Evolutionary conservation across 1,140 invertebrate genomes (phyloP), one percentile per base, ranked within the genome.

Genomic region (Phortica variegata): DNA sequence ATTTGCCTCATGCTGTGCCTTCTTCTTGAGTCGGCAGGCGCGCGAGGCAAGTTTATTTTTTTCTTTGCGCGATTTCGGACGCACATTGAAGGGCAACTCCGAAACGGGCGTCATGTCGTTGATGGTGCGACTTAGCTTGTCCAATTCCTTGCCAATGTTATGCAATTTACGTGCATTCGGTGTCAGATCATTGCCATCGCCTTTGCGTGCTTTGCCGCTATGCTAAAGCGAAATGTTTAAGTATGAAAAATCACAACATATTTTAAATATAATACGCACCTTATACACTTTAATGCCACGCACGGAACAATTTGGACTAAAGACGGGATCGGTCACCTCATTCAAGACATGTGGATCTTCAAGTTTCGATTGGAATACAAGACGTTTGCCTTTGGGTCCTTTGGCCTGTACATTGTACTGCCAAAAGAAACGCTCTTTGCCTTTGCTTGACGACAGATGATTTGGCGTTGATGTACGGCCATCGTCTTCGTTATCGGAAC

Each of bases 351-450:
- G 93, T n/a, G 95, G 94, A 82, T 97, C 91, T 68, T 91, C 87
- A 16, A 87, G 83, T 62, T 91, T 87, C 3, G 88, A 86, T 70
- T 89, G 86, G 50, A 92, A 82, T 17, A 90, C 85, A 26, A 94
- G 78, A 58, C 91, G 80, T 65, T 93, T 90, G 36, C 94, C 91
- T 79, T 97, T 98, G 3, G 95, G 95, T 2, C 95, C 95, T 81
- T 98, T 98, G 1, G 94, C 93, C 79, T 98, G 95, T 4, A 97
- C 91, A 79, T 98, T 98, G 73, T 98, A 98, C 74, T 98, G 95
- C 95, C 96, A 98, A 77, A 98, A 98, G 76, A 86, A 97, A 47
- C 88, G 81, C 65, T 94, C 91, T 59, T 88, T 90, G 71, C 91
- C 92, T 34, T 76, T 77, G 33, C 65, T 43, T 69, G 73, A 43